Conservation (phyloP, 64 coral and sea anemone species). For the Dendrophyllia cribrosa region DNA sequence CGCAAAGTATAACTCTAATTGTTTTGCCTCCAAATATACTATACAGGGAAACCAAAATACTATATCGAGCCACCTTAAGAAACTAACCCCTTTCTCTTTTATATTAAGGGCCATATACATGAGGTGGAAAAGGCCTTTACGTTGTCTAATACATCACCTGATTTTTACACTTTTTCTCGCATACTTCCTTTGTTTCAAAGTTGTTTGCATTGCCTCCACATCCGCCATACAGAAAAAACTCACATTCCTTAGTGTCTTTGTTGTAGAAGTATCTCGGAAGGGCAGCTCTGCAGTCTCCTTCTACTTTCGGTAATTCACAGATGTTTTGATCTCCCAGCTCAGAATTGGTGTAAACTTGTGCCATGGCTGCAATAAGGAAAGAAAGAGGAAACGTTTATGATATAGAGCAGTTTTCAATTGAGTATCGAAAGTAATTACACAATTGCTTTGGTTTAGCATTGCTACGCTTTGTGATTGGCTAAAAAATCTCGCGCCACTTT, state of each 20-base stretch:
- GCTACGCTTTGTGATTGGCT: too few relatives aligned
- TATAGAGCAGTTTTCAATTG: too few relatives aligned
- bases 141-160: background rate
- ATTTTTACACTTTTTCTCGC: constrained; percentile 8
- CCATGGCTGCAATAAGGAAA: background rate
- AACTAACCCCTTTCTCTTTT: too few relatives aligned
- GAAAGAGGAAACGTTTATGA: background rate
- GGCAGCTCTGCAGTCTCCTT: constrained; percentile 6
- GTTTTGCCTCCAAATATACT: too few relatives aligned
- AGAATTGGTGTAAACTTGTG: background rate
- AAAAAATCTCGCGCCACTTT: too few relatives aligned
- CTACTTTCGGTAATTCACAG: background rate
- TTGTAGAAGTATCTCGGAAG: constrained; percentile 39
- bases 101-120: too few relatives aligned
- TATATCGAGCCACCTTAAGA: too few relatives aligned
- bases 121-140: background rate
- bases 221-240: constrained; percentile 42
- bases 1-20: too few relatives aligned
- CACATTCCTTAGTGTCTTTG: constrained; percentile 15
- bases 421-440: too few relatives aligned
- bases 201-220: constrained; percentile 60
- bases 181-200: constrained; percentile 24
- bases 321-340: background rate
- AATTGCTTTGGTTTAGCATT: too few relatives aligned
- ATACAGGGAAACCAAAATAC: too few relatives aligned